phyloP scores from a whole-genome alignment of 2,888 invertebrate genomes.

The Hirtodrosophila duncani region DNA sequence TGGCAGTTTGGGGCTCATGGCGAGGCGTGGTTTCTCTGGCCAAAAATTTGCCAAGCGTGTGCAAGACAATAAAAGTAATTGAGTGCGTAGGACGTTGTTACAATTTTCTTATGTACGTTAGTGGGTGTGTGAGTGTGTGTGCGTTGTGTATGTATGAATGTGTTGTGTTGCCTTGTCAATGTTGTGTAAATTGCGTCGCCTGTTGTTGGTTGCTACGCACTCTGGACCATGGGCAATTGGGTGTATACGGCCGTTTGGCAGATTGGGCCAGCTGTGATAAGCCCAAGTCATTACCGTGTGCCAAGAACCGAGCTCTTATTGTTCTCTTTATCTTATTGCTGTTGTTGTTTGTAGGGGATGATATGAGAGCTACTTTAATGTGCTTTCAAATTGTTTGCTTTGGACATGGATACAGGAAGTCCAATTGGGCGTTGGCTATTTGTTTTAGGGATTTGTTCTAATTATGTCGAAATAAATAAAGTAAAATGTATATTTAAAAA shows the following conservation, averaged over 20 bases:
- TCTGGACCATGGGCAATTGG: slow-evolving; percentile 29
- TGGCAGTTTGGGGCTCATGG: neutral
- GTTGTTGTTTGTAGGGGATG: no score
- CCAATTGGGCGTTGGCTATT: no score
- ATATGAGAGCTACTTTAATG: slow-evolving; percentile 10
- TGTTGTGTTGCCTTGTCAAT: slow-evolving; percentile 61
- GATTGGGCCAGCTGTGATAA: slow-evolving; percentile 57
- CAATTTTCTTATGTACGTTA: slow-evolving; percentile 17
- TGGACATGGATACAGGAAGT: no score
- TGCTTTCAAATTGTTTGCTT: slow-evolving; percentile 16
- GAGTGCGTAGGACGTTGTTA: slow-evolving; percentile 59
- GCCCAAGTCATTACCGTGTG: slow-evolving; percentile 66
- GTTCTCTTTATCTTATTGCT: neutral
- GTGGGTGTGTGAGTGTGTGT: no score
- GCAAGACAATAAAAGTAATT: slow-evolving; percentile 71
- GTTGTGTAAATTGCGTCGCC: slow-evolving; percentile 66
- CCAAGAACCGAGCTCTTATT: slow-evolving; percentile 24
- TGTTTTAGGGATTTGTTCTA: no score
- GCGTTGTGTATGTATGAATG: slow-evolving; percentile 27
- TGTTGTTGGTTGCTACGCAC: slow-evolving; percentile 13
- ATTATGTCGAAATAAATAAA: no score
- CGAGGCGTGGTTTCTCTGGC: slow-evolving; percentile 41
- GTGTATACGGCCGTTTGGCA: slow-evolving; percentile 41
- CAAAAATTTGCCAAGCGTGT: slow-evolving; percentile 66
- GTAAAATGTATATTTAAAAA: no score